Base-by-base conservation (phyloP, 2,888 invertebrate genomes). In the Schizotus pectinicornis region DNA sequence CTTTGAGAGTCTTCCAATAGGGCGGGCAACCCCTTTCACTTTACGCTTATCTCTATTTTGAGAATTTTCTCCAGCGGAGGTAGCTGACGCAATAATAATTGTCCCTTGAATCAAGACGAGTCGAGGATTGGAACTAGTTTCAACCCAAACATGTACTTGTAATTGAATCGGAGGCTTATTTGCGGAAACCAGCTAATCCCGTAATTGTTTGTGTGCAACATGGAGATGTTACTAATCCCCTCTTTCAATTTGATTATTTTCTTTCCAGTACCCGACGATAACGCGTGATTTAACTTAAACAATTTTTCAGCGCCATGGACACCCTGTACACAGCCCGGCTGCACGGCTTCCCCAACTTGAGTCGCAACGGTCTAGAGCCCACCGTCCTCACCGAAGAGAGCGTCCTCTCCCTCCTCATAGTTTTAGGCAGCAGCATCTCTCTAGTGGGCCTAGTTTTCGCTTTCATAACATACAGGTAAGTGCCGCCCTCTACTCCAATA, bases 401-500 rank as follows among this genome's bases (percentile, higher is more conserved):
- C 61, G 80, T 86, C 53, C 79, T 88, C 45, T 87, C 87, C 7
- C 78, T 88, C 41, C 81, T 87, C 64, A 87, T 87, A 41, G 85
- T 88, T 6, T 79, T 88, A 7, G 85, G 87, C 33, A 87, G 87
- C 69, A 87, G 87, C 70, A 80, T 87, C 41, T 87, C 87, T 33
- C 79, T 88, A 50, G 88, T 88, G 32, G 87, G 86, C 12, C 81
- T 88, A 38, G 87, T 87, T 42, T 87, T 88, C 74, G 87, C 88
- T 61, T 88, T 88, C 78, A 87, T 88, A 67, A 88, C 88, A 1
- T 87, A 87, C 81, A 88, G 87, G 87, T 87, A 77, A 80, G 81
- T 49, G 34, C 32, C n/a, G n/a, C n/a, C n/a, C n/a, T 52, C 14
- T 34, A 32, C 11, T 32, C 36, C 46, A 46, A 11, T 8, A 38